phyloP scores from a whole-genome alignment of 1,140 invertebrate species.

The Leptinotarsa lineolata region DNA sequence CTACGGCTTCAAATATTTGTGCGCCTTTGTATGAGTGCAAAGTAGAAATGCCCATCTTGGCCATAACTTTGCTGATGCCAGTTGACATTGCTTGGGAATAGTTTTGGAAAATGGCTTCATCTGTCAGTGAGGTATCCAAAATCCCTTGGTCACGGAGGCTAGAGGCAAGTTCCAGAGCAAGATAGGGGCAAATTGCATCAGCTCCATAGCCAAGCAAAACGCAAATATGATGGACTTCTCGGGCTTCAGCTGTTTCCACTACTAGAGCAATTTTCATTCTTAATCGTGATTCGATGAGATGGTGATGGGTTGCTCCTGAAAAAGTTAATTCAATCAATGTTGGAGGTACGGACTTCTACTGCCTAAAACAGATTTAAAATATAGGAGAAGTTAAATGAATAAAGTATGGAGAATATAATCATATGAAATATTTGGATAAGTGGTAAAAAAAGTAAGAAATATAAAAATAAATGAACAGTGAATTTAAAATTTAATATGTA shows the following conservation, averaged over 20 bases:
- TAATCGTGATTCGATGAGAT: slow-evolving; percentile 91
- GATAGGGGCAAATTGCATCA: slow-evolving; percentile 95
- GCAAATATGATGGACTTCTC: slow-evolving; percentile 97
- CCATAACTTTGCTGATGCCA: slow-evolving; percentile 68
- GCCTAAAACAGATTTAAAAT: no score
- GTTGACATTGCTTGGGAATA: slow-evolving; percentile 63
- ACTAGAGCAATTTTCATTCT: slow-evolving; percentile 95
- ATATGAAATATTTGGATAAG: no score
- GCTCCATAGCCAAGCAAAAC: slow-evolving; percentile 95
- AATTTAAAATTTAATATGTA: no score
- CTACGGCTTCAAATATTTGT: slow-evolving; percentile 99
- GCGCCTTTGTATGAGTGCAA: slow-evolving; percentile 99
- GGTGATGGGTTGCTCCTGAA: slow-evolving; percentile 87
- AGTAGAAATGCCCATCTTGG: slow-evolving; percentile 99
- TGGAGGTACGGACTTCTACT: no score
- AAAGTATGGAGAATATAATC: no score
- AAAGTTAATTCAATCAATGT: background rate
- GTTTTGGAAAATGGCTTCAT: slow-evolving; percentile 82
- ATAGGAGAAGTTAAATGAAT: no score
- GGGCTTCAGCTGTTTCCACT: slow-evolving; percentile 91
- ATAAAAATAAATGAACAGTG: no score
- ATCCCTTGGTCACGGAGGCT: slow-evolving; percentile 81
- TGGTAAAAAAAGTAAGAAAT: no score
- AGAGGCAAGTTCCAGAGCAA: slow-evolving; percentile 91
- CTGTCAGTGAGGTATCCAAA: slow-evolving; percentile 73